These are phyloP conservation scores for Telenomus remus DNA, from an alignment of 1,140 invertebrate genomes.

Conservation along the genomic window DNA sequence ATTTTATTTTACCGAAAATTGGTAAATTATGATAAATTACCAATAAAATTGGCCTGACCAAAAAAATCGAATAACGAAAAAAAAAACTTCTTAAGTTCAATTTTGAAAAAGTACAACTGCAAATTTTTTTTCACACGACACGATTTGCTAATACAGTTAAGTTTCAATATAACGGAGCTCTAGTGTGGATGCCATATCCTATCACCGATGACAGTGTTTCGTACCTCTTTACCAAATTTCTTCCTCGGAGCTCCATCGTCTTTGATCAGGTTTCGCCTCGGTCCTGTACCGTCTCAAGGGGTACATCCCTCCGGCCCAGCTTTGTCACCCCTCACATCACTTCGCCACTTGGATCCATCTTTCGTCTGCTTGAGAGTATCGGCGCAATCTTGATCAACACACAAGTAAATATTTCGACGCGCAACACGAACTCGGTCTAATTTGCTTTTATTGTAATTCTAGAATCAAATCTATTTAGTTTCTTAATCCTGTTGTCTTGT, in stretches of 20 bases:
- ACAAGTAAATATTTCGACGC: slow-evolving; percentile 29
- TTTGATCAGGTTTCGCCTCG: slow-evolving; percentile 73
- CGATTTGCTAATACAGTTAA: slow-evolving; percentile 73
- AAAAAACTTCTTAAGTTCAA: slow-evolving; percentile 8
- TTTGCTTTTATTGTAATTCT: slow-evolving; percentile 46
- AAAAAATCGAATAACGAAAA: slow-evolving; percentile 6
- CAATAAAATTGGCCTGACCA: too few species aligned
- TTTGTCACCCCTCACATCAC: slow-evolving; percentile 47
- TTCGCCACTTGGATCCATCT: slow-evolving; percentile 49
- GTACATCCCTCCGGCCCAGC: slow-evolving; percentile 19
- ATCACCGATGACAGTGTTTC: slow-evolving; percentile 54
- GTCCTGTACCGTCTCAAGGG: slow-evolving; percentile 66
- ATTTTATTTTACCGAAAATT: slow-evolving; percentile 5
- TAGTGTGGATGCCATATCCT: slow-evolving; percentile 70
- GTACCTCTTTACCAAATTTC: slow-evolving; percentile 74
- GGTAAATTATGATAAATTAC: slow-evolving; percentile 1
- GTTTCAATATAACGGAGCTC: slow-evolving; percentile 72
- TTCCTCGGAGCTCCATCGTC: slow-evolving; percentile 73
- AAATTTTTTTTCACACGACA: slow-evolving; percentile 66
- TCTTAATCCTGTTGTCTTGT: slow-evolving; percentile 46
- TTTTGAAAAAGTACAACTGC: too few species aligned
- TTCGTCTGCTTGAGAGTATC: slow-evolving; percentile 21
- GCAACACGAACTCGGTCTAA: slow-evolving; percentile 27
- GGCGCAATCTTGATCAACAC: slow-evolving; percentile 48
- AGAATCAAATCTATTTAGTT: slow-evolving; percentile 48